A percentile compares a stretch with the other conserved stretches of the same genome.
Conservation (phyloP, 2,888 invertebrate species). For the Anarsia innoxiella region DNA sequence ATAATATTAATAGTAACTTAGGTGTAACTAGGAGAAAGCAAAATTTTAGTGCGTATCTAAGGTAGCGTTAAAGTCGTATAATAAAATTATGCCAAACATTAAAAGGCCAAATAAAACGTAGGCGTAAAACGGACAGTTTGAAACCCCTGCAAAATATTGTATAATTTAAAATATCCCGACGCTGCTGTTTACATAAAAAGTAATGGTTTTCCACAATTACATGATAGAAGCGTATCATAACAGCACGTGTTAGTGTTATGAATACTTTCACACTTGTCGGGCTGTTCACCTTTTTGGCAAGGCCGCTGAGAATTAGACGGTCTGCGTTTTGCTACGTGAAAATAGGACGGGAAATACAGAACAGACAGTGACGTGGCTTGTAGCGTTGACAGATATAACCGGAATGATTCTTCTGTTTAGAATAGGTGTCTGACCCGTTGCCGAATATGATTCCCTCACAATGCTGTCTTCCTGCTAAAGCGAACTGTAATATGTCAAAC, state of each 20-base stretch:
- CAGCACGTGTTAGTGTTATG: slow-evolving; percentile 25
- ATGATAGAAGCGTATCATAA: slow-evolving; percentile 18
- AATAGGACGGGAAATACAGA: slow-evolving; percentile 8
- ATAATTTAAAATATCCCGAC: background rate
- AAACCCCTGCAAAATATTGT: background rate
- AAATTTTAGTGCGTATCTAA: too few relatives aligned
- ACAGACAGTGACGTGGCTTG: slow-evolving; percentile 9
- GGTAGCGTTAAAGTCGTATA: too few relatives aligned
- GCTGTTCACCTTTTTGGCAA: slow-evolving; percentile 51
- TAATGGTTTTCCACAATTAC: slow-evolving; percentile 14
- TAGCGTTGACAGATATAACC: slow-evolving; percentile 27
- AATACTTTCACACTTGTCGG: slow-evolving; percentile 31
- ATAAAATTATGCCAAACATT: too few relatives aligned
- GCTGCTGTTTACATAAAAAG: slow-evolving; percentile 2
- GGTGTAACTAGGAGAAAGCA: too few relatives aligned
- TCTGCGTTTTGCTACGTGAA: background rate
- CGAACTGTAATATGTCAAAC: too few relatives aligned
- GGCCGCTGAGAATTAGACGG: slow-evolving; percentile 34
- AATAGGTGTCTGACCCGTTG: slow-evolving; percentile 18
- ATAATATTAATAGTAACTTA: too few relatives aligned
- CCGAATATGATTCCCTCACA: too few relatives aligned
- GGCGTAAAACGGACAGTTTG: too few relatives aligned
- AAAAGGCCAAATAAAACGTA: too few relatives aligned
- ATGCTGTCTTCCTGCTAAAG: too few relatives aligned
- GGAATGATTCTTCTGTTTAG: slow-evolving; percentile 19